A percentile compares a stretch with the other conserved stretches of the same genome.
phyloP scores from a whole-genome alignment of 2,113 vertebrate species.

The Sylvia atricapilla region DNA sequence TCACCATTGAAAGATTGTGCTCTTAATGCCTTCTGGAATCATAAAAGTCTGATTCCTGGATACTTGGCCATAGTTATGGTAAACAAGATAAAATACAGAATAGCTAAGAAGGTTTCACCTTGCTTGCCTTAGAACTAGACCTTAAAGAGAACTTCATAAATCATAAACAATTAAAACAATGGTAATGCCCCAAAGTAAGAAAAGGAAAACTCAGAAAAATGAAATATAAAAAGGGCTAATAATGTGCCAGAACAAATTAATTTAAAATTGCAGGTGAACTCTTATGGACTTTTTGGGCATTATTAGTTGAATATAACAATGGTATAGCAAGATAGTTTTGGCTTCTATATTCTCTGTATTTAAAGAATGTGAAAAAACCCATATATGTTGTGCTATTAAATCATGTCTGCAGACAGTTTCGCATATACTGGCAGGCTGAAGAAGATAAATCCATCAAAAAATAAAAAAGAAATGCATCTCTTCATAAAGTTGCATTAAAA shows the following conservation, averaged over 20 bases:
- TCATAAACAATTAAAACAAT: neutral
- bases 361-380: too few species aligned
- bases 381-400: neutral
- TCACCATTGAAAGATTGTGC: neutral
- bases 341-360: neutral
- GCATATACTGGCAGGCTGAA: neutral
- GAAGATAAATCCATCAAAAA: neutral
- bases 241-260: neutral
- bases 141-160: neutral
- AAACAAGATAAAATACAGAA: neutral
- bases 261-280: neutral
- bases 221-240: neutral
- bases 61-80: neutral
- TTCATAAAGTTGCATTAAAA: neutral
- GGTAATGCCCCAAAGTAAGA: neutral
- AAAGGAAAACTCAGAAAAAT: neutral
- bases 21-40: neutral
- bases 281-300: neutral
- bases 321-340: accelerated
- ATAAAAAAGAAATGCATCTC: neutral
- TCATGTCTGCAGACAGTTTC: neutral
- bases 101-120: neutral
- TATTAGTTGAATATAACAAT: neutral
- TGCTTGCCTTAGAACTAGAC: neutral
- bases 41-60: neutral